phyloP scores from a whole-genome alignment of 2,888 invertebrate species.

The Lamellibrachia satsuma region DNA sequence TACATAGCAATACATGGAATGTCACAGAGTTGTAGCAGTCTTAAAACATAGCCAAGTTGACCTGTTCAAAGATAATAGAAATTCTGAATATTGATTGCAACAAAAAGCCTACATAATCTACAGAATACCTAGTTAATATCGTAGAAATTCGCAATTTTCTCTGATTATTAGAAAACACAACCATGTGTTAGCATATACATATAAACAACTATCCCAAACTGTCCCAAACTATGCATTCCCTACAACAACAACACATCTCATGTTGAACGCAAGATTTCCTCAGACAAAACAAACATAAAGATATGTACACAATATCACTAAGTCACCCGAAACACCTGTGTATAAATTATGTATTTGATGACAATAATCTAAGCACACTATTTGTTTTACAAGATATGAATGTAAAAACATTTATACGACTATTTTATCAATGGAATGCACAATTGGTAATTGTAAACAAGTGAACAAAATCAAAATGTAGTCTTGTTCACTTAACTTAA shows the following conservation, averaged over 20 bases:
- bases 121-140: neutral
- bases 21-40: neutral
- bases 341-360: neutral
- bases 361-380: neutral
- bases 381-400: neutral
- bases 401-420: neutral
- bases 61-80: neutral
- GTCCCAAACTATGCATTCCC: neutral
- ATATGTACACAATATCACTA: neutral
- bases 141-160: neutral
- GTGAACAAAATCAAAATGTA: no score
- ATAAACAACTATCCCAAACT: neutral
- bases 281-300: neutral
- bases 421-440: neutral
- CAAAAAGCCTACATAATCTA: neutral
- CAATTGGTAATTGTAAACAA: neutral
- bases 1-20: neutral
- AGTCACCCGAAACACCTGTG: neutral
- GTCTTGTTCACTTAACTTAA: no score
- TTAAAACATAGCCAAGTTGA: neutral
- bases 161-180: neutral
- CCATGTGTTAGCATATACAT: conserved; percentile 1
- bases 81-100: neutral
- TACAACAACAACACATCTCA: neutral
- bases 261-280: neutral